Evolutionary conservation across 2,888 invertebrate species (phyloP).

Genomic region (Philereme vetulata): DNA sequence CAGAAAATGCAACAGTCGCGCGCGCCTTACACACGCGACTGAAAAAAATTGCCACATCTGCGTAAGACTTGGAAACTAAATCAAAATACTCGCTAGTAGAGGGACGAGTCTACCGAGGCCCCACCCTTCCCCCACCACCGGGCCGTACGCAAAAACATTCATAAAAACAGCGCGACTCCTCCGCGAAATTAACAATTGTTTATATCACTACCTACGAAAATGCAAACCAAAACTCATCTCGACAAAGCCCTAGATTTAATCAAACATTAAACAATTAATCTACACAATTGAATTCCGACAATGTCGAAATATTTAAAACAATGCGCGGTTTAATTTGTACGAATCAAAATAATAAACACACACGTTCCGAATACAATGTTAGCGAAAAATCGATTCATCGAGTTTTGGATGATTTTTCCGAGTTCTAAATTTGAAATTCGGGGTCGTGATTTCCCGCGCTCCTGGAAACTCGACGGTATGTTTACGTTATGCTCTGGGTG

Average conservation of each 20-base stretch:
- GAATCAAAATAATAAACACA: conserved; percentile 75
- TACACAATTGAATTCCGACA: conserved; percentile 74
- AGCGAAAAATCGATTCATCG: conserved; percentile 56
- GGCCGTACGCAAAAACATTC: conserved; percentile 79
- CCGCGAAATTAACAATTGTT: conserved; percentile 80
- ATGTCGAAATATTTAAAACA: conserved; percentile 77
- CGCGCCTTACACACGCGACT: conserved; percentile 80
- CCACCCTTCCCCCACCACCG: conserved; percentile 79
- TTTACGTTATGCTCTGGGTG: conserved; percentile 51
- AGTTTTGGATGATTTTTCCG: conserved; percentile 48
- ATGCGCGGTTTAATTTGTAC: conserved; percentile 71
- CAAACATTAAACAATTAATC: conserved; percentile 74
- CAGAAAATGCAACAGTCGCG: conserved; percentile 67
- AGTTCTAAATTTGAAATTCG: conserved; percentile 41
- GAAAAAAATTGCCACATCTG: conserved; percentile 81
- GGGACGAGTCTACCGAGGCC: conserved; percentile 79
- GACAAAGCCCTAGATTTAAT: conserved; percentile 65
- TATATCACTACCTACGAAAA: conserved; percentile 68
- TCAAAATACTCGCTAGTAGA: conserved; percentile 83
- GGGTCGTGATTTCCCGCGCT: conserved; percentile 76
- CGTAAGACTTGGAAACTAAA: conserved; percentile 83
- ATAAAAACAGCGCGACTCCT: conserved; percentile 78
- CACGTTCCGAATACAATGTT: conserved; percentile 54
- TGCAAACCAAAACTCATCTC: conserved; percentile 68
- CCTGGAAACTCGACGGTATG: conserved; percentile 56